Percentiles rank a stretch among this genome's conserved stretches.
phyloP scores from a whole-genome alignment of 2,888 invertebrate genomes.

The Mythimna pallens region DNA sequence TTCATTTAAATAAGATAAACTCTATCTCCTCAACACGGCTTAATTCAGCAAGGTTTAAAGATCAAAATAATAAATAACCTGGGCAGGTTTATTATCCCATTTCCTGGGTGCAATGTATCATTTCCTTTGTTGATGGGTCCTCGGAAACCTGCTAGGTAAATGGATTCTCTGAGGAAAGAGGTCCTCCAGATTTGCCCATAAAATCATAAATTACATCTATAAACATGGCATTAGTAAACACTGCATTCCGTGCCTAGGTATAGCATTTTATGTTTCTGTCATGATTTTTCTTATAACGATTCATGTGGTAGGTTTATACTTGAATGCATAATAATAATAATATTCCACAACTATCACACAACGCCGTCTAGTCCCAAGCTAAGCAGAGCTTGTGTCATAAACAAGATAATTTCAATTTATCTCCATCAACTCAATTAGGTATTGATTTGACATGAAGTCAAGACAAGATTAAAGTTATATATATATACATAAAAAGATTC shows the following conservation, averaged over 20 bases:
- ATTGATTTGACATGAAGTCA: no score
- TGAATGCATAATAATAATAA: no score
- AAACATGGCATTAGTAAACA: background rate
- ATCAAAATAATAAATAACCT: conserved; percentile 36
- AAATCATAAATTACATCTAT: background rate
- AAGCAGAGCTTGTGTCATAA: no score
- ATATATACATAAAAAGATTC: no score
- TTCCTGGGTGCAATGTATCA: conserved; percentile 39
- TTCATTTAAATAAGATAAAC: conserved; percentile 23
- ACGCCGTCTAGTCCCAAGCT: no score
- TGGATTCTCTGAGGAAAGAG: conserved; percentile 1
- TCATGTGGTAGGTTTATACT: no score
- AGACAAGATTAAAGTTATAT: no score
- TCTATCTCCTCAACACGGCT: background rate
- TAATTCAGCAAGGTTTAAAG: conserved; percentile 15
- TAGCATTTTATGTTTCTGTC: background rate
- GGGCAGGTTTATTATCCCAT: conserved; percentile 25
- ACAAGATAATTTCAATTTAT: no score
- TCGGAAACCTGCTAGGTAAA: conserved; percentile 7
- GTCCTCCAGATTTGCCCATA: background rate
- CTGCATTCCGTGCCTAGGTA: background rate
- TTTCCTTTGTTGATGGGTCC: conserved; percentile 34
- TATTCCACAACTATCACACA: no score
- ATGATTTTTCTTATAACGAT: no score
- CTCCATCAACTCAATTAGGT: no score